These are phyloP conservation scores for Ophion costatus DNA, from an alignment of 2,888 invertebrate genomes.

Conservation along the genomic window DNA sequence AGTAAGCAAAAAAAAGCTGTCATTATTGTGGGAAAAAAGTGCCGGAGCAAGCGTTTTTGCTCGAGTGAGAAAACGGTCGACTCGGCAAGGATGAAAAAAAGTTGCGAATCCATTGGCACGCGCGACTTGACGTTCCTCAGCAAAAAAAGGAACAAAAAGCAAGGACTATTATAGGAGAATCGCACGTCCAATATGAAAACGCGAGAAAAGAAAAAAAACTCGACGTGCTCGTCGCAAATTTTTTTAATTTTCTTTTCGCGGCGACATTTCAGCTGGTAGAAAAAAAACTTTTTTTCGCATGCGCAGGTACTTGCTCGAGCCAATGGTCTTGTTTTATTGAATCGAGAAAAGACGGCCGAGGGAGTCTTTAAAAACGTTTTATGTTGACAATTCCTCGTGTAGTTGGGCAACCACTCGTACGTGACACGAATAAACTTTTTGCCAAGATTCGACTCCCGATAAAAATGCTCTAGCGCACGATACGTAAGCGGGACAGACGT, in stretches of 20 bases:
- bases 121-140: neutral
- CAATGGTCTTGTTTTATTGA: conserved; percentile 13
- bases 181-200: neutral
- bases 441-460: neutral
- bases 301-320: neutral
- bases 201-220: neutral
- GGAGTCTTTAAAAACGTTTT: conserved; percentile 22
- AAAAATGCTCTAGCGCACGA: neutral
- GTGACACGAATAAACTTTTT: neutral
- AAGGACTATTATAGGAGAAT: neutral
- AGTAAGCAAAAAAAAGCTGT: neutral
- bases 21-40: neutral
- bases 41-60: neutral
- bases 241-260: neutral
- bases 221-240: neutral
- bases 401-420: neutral
- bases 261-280: neutral
- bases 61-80: neutral
- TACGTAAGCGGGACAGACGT: neutral
- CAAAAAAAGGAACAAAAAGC: neutral
- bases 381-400: neutral
- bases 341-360: neutral
- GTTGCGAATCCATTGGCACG: neutral
- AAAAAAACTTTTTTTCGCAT: neutral
- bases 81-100: neutral